phyloP scores from a whole-genome alignment of 2,113 vertebrate genomes.

The Circaetus cinerascens region DNA sequence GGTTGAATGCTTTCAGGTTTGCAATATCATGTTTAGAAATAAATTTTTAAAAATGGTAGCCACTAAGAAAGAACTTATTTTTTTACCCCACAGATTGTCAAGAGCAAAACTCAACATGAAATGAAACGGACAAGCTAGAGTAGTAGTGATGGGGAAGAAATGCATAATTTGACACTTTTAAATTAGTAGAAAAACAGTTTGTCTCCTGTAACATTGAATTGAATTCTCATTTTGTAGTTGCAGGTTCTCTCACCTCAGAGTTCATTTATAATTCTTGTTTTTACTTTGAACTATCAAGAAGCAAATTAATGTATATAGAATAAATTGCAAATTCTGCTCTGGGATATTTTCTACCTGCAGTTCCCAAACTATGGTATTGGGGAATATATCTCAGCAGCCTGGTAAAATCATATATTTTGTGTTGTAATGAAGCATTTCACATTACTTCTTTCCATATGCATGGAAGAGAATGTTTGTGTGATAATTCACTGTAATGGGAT shows the following conservation, averaged over 20 bases:
- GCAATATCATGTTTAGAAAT: conserved; percentile 12
- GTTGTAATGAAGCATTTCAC: neutral
- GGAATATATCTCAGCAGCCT: neutral
- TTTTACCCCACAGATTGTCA: neutral
- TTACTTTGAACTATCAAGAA: conserved; percentile 20
- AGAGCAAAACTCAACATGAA: neutral
- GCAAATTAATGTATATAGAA: neutral
- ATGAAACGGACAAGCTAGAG: neutral
- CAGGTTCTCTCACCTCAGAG: neutral
- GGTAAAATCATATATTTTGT: neutral
- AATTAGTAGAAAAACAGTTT: neutral
- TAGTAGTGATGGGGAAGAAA: neutral
- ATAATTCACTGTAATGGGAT: neutral
- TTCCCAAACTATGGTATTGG: neutral
- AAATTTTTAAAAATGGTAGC: neutral
- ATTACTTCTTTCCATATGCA: neutral
- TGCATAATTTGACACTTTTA: neutral
- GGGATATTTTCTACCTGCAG: neutral
- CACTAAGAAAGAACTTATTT: neutral
- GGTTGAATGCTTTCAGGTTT: conserved; percentile 26
- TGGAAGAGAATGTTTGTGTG: neutral
- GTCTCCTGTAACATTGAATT: neutral
- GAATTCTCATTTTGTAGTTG: neutral
- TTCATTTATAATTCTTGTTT: neutral
- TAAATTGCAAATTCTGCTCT: neutral